These are phyloP conservation scores for Pollenia angustigena DNA, from an alignment of 2,888 invertebrate genomes.

Conservation along the genomic window DNA sequence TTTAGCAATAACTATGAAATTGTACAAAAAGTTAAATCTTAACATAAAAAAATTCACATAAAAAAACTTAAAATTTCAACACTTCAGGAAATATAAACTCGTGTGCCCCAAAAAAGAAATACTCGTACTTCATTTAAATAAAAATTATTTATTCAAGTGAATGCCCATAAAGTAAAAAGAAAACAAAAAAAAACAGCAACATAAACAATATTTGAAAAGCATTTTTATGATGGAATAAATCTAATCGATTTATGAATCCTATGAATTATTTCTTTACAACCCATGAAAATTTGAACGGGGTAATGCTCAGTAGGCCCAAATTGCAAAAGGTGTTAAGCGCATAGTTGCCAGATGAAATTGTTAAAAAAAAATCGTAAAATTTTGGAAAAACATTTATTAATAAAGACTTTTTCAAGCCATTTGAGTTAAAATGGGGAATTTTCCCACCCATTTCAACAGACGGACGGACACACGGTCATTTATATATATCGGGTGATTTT, in stretches of 20 bases:
- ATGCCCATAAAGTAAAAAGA: neutral
- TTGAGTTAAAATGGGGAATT: too few relatives aligned
- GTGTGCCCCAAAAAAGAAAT: neutral
- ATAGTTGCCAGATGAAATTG: too few relatives aligned
- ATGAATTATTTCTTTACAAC: neutral
- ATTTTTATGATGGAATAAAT: neutral
- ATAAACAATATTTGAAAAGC: neutral
- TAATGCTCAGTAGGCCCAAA: too few relatives aligned
- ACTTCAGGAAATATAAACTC: neutral
- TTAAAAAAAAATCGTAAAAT: too few relatives aligned
- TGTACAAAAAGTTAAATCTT: neutral
- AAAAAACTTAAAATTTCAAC: slow-evolving; percentile 8
- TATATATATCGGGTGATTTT: too few relatives aligned
- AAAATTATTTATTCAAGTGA: neutral
- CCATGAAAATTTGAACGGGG: too few relatives aligned
- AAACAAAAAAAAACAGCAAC: neutral
- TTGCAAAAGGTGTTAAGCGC: too few relatives aligned
- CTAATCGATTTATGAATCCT: slow-evolving; percentile 23
- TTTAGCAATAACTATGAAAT: slow-evolving; percentile 16
- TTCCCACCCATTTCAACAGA: too few relatives aligned
- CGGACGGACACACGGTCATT: too few relatives aligned
- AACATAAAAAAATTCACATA: neutral
- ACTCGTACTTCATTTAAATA: neutral
- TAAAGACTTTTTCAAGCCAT: too few relatives aligned
- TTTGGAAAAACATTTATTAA: too few relatives aligned